Base-by-base conservation (phyloP, 2,888 invertebrate species). In the Mystacides longicornis region DNA sequence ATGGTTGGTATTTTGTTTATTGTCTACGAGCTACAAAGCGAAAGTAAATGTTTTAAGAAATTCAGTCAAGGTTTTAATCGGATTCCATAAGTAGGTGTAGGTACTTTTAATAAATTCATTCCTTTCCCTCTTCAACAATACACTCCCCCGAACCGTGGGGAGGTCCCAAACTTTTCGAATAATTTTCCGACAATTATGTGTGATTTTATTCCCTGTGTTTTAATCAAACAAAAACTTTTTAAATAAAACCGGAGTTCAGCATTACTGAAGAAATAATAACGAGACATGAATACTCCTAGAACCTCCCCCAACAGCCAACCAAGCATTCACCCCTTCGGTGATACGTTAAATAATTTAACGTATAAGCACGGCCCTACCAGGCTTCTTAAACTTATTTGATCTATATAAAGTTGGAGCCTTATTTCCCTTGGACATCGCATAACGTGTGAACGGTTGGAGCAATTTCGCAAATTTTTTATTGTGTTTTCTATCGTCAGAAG, bases 121-220 rank as follows among this genome's bases (percentile, higher is more conserved):
- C 48, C 22, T 23, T 22, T 23, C 48, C n/a, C 48, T 16, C 20
- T 7, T 21, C 23, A n/a, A n/a, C n/a, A n/a, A n/a, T n/a, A n/a
- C 48, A 23, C 16, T 23, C 16, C 48, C 16, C 48, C 22, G 23
- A 16, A 14, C 43, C 16, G 20, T 23, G 48, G 23, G 45, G 16
- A 45, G 45, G 45, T 45, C 16, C 16, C 7, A 37, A 53, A 53
- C 19, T 53, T 53, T 53, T 19, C 53, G 14, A 27, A 47, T 53
- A 53, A 53, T 53, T 53, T 37, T 27, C 37, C 27, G 37, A 47
- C 53, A 48, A 47, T 48, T 53, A 47, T 53, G 48, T 53, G 53
- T 48, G 53, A 53, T 53, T 53, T 53, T 53, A 48, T 48, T 48
- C 47, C 47, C 47, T 52, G 52, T 46, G 46, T 52, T 52, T 52